phyloP scores from a whole-genome alignment of 92 coral and sea anemone species.

The Porites evermanni region DNA sequence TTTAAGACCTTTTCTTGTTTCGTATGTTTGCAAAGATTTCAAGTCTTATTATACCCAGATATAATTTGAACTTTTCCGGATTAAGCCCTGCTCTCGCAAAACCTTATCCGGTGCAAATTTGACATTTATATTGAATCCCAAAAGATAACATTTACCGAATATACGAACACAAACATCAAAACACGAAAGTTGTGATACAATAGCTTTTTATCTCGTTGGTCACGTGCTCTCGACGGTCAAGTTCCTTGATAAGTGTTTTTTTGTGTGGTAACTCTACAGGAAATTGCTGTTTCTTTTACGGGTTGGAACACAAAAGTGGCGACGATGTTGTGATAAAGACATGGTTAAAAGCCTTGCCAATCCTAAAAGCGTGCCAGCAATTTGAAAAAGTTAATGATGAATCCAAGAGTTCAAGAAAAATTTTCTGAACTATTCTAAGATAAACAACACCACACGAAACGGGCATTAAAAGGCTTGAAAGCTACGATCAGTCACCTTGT shows the following conservation, averaged over 20 bases:
- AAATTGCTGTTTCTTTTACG: not conserved
- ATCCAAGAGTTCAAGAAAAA: not conserved
- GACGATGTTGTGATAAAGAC: not conserved
- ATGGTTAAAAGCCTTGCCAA: not conserved
- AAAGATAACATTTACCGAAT: slow-evolving; percentile 9
- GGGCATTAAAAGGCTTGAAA: too few species aligned
- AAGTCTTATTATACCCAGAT: not conserved
- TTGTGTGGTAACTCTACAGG: not conserved
- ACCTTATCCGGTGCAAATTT: slow-evolving; percentile 6
- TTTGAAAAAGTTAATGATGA: not conserved
- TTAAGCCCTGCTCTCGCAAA: not conserved
- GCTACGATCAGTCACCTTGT: not conserved
- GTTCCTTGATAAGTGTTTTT: too few species aligned
- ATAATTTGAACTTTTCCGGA: slow-evolving; percentile 16
- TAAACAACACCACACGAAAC: slow-evolving; percentile 12
- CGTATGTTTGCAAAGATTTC: not conserved
- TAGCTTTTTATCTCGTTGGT: not conserved
- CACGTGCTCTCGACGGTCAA: not conserved
- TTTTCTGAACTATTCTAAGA: not conserved
- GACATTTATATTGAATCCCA: not conserved
- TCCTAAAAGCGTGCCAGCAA: not conserved
- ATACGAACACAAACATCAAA: not conserved
- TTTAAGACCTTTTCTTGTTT: not conserved
- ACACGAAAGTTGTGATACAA: slow-evolving; percentile 8
- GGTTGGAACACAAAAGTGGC: not conserved